phyloP scores from a whole-genome alignment of 1,140 invertebrate species.

The Cyphomyrmex costatus region DNA sequence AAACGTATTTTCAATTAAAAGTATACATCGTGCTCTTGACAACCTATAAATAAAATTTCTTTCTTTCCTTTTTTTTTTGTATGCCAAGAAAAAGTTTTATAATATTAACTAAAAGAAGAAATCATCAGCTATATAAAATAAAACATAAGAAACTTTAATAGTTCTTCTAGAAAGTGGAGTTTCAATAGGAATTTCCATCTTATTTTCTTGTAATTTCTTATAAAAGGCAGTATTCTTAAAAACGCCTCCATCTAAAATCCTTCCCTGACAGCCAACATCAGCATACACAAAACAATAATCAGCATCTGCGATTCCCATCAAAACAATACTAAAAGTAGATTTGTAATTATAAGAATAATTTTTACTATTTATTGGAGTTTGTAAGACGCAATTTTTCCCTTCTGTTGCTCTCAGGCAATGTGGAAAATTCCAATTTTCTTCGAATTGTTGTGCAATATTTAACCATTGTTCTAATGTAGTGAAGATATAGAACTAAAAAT shows the following conservation, averaged over 20 bases:
- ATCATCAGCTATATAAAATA: neutral
- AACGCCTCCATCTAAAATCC: slow-evolving; percentile 5
- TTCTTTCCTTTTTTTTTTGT: slow-evolving; percentile 2
- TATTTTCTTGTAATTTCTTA: slow-evolving; percentile 30
- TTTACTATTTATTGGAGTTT: slow-evolving; percentile 30
- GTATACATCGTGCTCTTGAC: slow-evolving; percentile 10
- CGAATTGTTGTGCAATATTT: neutral
- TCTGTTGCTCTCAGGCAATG: neutral
- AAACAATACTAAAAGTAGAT: slow-evolving; percentile 22
- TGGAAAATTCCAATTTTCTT: slow-evolving; percentile 17
- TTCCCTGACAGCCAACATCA: slow-evolving; percentile 19
- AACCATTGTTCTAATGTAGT: slow-evolving; percentile 21
- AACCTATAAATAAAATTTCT: slow-evolving; percentile 22
- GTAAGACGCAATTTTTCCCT: neutral
- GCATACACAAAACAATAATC: slow-evolving; percentile 34
- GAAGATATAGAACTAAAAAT: neutral
- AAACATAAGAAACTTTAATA: too few species aligned
- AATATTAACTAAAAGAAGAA: slow-evolving; percentile 11
- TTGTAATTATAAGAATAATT: slow-evolving; percentile 32
- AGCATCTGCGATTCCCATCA: slow-evolving; percentile 20
- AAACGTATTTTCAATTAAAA: neutral
- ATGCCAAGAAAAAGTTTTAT: slow-evolving; percentile 2
- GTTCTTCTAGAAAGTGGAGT: neutral
- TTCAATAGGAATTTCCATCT: neutral
- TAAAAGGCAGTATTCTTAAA: slow-evolving; percentile 9